Base-by-base conservation (phyloP, 2,797 vertebrate genomes). In the Gobionotothen gibberifrons region DNA sequence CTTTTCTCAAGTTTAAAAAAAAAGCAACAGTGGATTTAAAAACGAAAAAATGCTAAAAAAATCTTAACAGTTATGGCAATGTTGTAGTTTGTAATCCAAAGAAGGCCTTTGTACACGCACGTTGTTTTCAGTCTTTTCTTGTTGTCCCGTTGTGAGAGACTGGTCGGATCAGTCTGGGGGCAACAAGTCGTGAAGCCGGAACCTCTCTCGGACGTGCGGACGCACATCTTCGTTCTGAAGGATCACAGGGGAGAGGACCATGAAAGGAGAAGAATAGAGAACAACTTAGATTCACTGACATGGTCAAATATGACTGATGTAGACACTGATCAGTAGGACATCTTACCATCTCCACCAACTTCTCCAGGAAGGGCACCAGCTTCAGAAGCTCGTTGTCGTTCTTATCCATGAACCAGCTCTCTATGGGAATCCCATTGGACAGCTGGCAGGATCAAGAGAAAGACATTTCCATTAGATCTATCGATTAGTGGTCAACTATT, bases 381-480 rank as follows among this genome's bases (percentile, higher is more conserved):
- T 99, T 99, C 92, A 99, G 94, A 71, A 99, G 96, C 92, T 99
- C 98, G 69, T 96, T 98, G 95, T 99, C 98, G 88, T 98, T 99
- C 94, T 96, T 98, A 94, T 99, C 98, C 96, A 99, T 97, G 94
- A 99, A 99, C 98, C 98, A 99, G 91, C 98, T 99, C 93, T 99
- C 98, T 93, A 99, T 99, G 83, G 98, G 98, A 92, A 99, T 99
- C 83, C 98, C 98, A 90, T 99, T 99, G 85, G 98, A 99, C 92
- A 99, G 95, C 98, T 99, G 83, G 13, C 0, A 16, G 54, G n/a
- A 73, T 9, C 26, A n/a, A 59, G 43, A 39, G 9, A 69, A 0
- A 10, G 49, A 1, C 55, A 36, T 9, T 39, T 3, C 32, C 32
- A 36, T 36, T 36, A 36, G 32, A 36, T 36, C 32, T 26, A 36